phyloP scores from a whole-genome alignment of 1,140 invertebrate genomes.

The Euura saliciscinereae region DNA sequence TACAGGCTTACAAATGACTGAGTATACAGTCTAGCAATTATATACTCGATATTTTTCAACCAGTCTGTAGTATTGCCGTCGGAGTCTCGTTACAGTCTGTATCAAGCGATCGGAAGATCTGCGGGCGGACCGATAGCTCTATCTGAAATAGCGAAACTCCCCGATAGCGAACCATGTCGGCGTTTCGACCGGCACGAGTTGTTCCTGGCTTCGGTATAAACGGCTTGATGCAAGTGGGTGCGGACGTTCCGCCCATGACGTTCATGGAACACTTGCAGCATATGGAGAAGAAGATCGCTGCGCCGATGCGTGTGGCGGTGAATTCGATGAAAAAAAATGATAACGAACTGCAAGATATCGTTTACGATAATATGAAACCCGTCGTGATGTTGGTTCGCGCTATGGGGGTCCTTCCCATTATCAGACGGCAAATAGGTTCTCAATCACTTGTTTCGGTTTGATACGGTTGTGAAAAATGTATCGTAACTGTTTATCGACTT shows the following conservation, averaged over 20 bases:
- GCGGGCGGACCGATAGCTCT: too few species aligned
- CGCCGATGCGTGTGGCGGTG: neutral
- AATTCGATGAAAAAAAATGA: neutral
- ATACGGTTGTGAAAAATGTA: neutral
- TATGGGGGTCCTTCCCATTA: conserved; percentile 67
- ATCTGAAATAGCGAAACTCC: too few species aligned
- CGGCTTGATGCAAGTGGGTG: neutral
- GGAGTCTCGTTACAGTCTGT: neutral
- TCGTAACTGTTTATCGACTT: conserved; percentile 14
- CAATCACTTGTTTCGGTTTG: neutral
- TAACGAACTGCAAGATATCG: conserved; percentile 48
- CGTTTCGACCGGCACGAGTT: conserved; percentile 2
- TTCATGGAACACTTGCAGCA: neutral
- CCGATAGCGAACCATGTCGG: neutral
- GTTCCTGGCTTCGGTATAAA: neutral
- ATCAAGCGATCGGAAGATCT: neutral
- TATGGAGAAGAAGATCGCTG: neutral
- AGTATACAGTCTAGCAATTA: too few species aligned
- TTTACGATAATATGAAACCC: conserved; percentile 66
- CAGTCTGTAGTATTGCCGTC: neutral
- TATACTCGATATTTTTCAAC: neutral
- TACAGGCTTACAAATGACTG: too few species aligned
- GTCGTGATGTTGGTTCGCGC: conserved; percentile 62
- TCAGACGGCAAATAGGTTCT: conserved; percentile 34
- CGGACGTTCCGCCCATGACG: neutral